Evolutionary conservation across 2,113 vertebrate species (phyloP), one percentile per base, ranked within the genome.

Genomic region (Tyrannus savana): DNA sequence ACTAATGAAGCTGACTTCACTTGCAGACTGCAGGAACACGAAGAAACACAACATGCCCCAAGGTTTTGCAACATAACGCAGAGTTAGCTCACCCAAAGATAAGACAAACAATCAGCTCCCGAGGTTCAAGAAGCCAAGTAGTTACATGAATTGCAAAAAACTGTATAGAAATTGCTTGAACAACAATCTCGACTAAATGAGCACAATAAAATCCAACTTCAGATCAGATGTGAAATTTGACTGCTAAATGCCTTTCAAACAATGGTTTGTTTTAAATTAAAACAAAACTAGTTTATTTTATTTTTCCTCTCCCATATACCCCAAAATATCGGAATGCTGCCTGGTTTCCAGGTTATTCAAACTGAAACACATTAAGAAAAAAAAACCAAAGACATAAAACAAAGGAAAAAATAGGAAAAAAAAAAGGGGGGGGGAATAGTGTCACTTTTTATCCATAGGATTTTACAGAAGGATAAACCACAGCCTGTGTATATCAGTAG

Each of bases 1-100:
- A 96, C 98, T 99, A 98, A 99, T 98, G 98, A 98, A 98, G 98
- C 98, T 97, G 97, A 98, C 92, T 97, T 97, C 96, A 91, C 97
- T 97, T 95, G 96, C 97, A 97, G 96, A 95, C 97, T 97, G 96
- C 96, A 91, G 89, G 96, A 96, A 97, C 95, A 92, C 96, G 96
- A 97, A 97, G 95, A 97, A 96, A 92, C 97, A 97, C 97, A 97
- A 97, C 97, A 95, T 81, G 97, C 98, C 96, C 91, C 91, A 73
- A 96, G 94, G 96, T 95, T 97, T 95, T 96, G 97, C 97, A 97
- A 90, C 97, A 90, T 47, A 95, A 82, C 50, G 35, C 95, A 96
- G 93, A 96, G 95, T 95, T 96, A 96, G 96, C 93, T 96, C 95
- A 96, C 94, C 96, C 69, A 83, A 90, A 96, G 96, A 97, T 95